phyloP scores from a whole-genome alignment of 2,797 vertebrate species.

The Anisognathus igniventris region DNA sequence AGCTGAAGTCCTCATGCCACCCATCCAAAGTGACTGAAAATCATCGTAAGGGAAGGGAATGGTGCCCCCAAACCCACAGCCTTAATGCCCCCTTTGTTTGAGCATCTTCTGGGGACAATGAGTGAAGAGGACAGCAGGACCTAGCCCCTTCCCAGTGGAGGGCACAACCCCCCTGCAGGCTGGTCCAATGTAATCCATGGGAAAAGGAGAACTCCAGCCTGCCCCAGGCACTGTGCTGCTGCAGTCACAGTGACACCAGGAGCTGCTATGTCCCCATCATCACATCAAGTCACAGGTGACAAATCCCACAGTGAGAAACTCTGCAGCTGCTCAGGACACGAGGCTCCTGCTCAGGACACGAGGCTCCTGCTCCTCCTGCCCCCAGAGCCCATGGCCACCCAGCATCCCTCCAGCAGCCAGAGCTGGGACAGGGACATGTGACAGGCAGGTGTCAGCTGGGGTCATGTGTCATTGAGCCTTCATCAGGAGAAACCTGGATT shows the following conservation, averaged over 20 bases:
- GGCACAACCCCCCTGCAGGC: rapidly evolving
- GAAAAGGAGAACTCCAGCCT: background rate
- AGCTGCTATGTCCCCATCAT: background rate
- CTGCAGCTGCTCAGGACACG: rapidly evolving
- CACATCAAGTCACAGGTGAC: background rate
- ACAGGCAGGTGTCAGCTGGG: background rate
- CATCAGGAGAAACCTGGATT: background rate
- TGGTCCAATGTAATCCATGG: background rate
- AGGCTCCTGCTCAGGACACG: background rate
- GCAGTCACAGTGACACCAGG: background rate
- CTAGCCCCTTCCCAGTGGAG: background rate
- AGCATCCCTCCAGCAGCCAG: background rate
- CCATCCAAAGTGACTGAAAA: background rate
- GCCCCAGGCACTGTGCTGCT: background rate
- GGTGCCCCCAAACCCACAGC: background rate
- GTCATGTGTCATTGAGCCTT: background rate
- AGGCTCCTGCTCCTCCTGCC: background rate
- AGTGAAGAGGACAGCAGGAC: background rate
- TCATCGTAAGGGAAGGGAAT: background rate
- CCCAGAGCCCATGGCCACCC: background rate
- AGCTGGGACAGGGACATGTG: background rate
- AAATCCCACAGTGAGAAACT: background rate
- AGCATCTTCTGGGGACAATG: background rate
- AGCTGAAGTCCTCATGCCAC: background rate
- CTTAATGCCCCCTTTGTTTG: too few relatives aligned